Base-by-base conservation (phyloP, 2,797 vertebrate species). In the Salarias fasciatus region DNA sequence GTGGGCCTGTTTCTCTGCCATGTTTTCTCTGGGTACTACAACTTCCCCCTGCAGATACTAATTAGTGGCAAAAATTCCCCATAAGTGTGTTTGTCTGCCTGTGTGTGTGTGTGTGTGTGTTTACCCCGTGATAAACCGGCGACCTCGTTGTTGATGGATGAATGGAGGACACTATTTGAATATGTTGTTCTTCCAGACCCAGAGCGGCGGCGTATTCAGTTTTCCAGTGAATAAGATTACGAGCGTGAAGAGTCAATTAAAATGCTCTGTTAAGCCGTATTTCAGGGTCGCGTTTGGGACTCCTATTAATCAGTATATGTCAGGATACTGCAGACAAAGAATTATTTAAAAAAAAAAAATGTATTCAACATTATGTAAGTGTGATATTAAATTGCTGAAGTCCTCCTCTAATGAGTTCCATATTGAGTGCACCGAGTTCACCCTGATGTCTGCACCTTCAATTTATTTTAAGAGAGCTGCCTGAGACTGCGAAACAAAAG, bases 1-100 rank as follows among this genome's bases (percentile, higher is more conserved):
- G 89, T 92, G 69, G 86, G 71, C 29, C 18, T 30, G 12, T 50
- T 5, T n/a, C 48, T n/a, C n/a, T n/a, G n/a, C n/a, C n/a, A n/a
- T n/a, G n/a, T n/a, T n/a, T n/a, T n/a, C n/a, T n/a, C n/a, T n/a
- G n/a, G n/a, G n/a, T n/a, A n/a, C n/a, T n/a, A n/a, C n/a, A n/a
- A n/a, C n/a, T n/a, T n/a, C n/a, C n/a, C n/a, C n/a, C n/a, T n/a
- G n/a, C n/a, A n/a, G n/a, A n/a, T n/a, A n/a, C n/a, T n/a, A n/a
- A n/a, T n/a, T n/a, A n/a, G n/a, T n/a, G n/a, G n/a, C n/a, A n/a
- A n/a, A n/a, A n/a, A n/a, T n/a, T n/a, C n/a, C n/a, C n/a, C n/a
- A n/a, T n/a, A n/a, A n/a, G n/a, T n/a, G n/a, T n/a, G n/a, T n/a
- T n/a, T n/a, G n/a, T n/a, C n/a, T n/a, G n/a, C n/a, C n/a, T n/a